Conservation (phyloP, 2,888 invertebrate genomes). For the Leptinotarsa peninsularis region DNA sequence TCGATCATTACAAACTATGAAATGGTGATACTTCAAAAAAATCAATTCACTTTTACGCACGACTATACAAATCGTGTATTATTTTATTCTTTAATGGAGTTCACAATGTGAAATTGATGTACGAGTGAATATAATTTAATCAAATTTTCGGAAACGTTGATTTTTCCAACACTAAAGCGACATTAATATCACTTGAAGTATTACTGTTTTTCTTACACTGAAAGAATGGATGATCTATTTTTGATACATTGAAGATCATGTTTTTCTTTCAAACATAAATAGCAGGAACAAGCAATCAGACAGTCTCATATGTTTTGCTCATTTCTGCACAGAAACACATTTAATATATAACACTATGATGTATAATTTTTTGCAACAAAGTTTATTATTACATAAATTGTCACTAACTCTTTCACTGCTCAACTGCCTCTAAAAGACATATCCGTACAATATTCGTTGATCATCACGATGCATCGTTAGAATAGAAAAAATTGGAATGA, state of each 20-base stretch:
- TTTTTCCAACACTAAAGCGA: too few species aligned
- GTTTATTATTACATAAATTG: not conserved
- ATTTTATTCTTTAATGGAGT: too few species aligned
- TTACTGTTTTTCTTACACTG: conserved; percentile 19
- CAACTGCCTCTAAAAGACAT: too few species aligned
- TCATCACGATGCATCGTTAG: too few species aligned
- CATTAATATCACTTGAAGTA: not conserved
- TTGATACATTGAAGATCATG: conserved; percentile 5
- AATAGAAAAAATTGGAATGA: too few species aligned
- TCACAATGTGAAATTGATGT: too few species aligned
- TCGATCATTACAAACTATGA: conserved; percentile 48
- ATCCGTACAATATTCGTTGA: too few species aligned
- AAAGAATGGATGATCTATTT: conserved; percentile 10
- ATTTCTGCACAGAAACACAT: conserved; percentile 25
- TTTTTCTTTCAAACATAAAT: not conserved
- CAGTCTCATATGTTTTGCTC: conserved; percentile 21
- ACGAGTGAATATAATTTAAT: too few species aligned
- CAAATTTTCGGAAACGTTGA: too few species aligned
- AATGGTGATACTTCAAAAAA: conserved; percentile 11
- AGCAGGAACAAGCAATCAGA: conserved; percentile 13
- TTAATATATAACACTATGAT: not conserved
- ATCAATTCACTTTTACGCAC: not conserved
- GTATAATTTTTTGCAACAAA: too few species aligned
- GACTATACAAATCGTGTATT: too few species aligned
- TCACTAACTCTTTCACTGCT: too few species aligned